These are phyloP conservation scores for Melanocharis versteri DNA, from an alignment of 2,113 vertebrate species.

Conservation along the genomic window DNA sequence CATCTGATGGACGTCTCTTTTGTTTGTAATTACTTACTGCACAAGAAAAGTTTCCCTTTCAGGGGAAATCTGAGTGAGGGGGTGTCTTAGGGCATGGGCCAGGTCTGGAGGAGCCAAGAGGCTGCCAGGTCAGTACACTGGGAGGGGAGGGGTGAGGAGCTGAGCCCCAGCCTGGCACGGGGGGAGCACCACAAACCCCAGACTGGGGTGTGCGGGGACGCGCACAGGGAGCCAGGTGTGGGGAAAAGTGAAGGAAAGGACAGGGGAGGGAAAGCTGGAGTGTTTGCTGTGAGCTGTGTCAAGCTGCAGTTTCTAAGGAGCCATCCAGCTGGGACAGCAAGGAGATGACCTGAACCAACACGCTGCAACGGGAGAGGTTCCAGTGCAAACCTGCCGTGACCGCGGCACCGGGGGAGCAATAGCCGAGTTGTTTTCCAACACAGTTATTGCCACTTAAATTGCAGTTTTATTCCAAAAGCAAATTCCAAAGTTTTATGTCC, in stretches of 20 bases:
- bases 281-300: neutral
- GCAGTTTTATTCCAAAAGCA: conserved; percentile 53
- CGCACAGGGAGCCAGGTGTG: rapidly evolving
- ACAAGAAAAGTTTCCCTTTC: neutral
- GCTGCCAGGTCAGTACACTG: neutral
- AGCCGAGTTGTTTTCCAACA: neutral
- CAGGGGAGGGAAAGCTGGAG: neutral
- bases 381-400: neutral
- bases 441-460: conserved; percentile 14
- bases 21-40: neutral
- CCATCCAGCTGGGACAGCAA: neutral
- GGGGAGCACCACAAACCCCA: neutral
- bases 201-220: rapidly evolving
- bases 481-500: conserved; percentile 64
- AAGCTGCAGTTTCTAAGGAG: neutral
- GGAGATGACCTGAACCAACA: neutral
- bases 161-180: neutral
- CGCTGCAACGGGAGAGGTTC: neutral
- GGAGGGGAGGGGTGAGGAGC: neutral
- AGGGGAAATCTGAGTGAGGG: neutral
- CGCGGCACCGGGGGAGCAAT: neutral
- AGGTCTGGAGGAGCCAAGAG: neutral
- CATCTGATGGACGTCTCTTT: neutral
- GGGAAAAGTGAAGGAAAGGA: neutral
- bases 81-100: neutral